Evolutionary conservation across 1,140 invertebrate genomes (phyloP).

Genomic region (Trichonephila inaurata): DNA sequence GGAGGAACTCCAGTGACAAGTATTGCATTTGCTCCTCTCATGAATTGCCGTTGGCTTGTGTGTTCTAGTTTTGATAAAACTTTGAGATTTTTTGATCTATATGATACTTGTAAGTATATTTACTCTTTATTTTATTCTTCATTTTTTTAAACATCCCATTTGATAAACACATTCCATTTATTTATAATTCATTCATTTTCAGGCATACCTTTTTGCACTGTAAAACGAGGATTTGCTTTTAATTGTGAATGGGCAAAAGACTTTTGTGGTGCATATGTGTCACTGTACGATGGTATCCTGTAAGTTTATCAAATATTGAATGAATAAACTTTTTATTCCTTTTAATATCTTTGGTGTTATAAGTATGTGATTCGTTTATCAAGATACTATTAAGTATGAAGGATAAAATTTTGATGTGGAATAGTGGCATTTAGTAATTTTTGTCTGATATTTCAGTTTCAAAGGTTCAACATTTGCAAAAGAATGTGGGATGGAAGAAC

Average conservation of each 20-base stretch:
- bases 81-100: slow-evolving; percentile 46
- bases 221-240: slow-evolving; percentile 36
- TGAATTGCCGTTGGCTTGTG: slow-evolving; percentile 18
- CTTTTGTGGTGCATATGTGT: slow-evolving; percentile 35
- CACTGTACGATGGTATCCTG: slow-evolving; percentile 19
- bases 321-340: neutral
- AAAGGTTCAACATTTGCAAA: neutral
- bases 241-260: neutral
- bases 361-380: too few relatives aligned
- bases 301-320: neutral
- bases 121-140: slow-evolving; percentile 6
- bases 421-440: too few relatives aligned
- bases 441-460: neutral
- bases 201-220: slow-evolving; percentile 26
- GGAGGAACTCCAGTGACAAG: slow-evolving; percentile 45
- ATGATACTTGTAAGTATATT: slow-evolving; percentile 42
- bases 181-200: slow-evolving; percentile 10
- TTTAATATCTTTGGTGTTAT: neutral
- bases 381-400: too few relatives aligned
- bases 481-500: slow-evolving; percentile 41
- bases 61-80: slow-evolving; percentile 62
- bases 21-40: slow-evolving; percentile 36
- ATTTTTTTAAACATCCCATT: neutral
- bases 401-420: too few relatives aligned
- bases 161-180: neutral